phyloP scores from a whole-genome alignment of 2,113 vertebrate genomes.

The Antigone vipio region DNA sequence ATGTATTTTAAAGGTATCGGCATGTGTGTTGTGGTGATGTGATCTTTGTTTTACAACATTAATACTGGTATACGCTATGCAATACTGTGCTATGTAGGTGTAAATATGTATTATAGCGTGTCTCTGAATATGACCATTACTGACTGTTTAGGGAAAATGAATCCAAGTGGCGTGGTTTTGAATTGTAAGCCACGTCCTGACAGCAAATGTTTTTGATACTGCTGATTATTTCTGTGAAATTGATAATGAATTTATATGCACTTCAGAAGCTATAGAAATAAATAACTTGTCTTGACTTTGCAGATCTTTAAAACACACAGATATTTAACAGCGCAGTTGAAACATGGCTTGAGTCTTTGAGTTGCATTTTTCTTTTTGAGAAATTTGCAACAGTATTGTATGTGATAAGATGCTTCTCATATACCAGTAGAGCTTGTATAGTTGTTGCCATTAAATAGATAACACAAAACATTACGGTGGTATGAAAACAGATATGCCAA shows the following conservation, averaged over 20 bases:
- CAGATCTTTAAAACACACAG: background rate
- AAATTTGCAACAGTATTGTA: background rate
- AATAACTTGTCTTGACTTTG: background rate
- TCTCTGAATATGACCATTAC: background rate
- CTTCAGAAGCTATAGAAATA: background rate
- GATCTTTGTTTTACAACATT: background rate
- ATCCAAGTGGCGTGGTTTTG: background rate
- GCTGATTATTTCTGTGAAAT: background rate
- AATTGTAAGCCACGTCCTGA: background rate
- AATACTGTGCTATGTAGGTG: background rate
- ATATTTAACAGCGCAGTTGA: background rate
- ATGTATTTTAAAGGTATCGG: background rate
- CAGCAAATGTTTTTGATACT: background rate
- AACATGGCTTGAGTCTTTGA: conserved; percentile 27
- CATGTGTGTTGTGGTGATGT: background rate
- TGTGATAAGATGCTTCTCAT: background rate
- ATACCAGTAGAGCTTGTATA: background rate
- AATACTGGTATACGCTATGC: background rate
- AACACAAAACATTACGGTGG: background rate
- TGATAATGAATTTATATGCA: background rate
- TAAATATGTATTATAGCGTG: background rate
- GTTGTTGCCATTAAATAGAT: background rate
- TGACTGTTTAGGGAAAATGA: background rate
- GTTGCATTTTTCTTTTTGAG: background rate
- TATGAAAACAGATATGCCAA: background rate